Base-by-base conservation (phyloP, 2,888 invertebrate genomes). In the Ommatoiulus sabulosus region DNA sequence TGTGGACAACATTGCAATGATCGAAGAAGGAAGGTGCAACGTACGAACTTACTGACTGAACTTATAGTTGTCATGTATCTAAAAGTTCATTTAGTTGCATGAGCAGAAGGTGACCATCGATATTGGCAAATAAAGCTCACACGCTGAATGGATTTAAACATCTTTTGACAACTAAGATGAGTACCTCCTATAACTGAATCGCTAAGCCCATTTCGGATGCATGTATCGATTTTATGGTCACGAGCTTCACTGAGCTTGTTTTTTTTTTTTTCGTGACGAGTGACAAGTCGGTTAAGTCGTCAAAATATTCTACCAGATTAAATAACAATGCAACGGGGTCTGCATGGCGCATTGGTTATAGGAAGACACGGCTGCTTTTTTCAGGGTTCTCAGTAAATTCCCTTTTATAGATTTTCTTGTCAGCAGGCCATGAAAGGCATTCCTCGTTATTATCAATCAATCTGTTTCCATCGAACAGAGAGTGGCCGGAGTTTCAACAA, bases 211-310 rank as follows among this genome's bases (percentile, higher is more conserved):
- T 63, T 63, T 63, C 8, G 20, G 20, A n/a, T 63, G 20, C 63
- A 63, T 20, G 20, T 63, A 63, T 63, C 20, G 63, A 63, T 63
- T 63, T 63, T n/a, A 63, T 20, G 63, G 63, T 63, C 63, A 63
- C 17, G 63, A 63, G 63, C 63, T 63, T 63, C 1, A 63, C 20
- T 20, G 63, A 20, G 63, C 0, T 20, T 20, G 3, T 63, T 63
- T 12, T 35, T 20, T 20, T 63, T 63, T 12, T 35, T 35, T 20
- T 63, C n/a, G 20, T 63, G 63, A 63, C 63, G 63, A 63, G 63
- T 63, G 63, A 20, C 63, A 63, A n/a, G 17, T 63, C 63, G n/a
- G 20, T 63, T 63, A 63, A 63, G 63, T 63, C 63, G 63, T 20
- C 63, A 63, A 63, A 63, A 63, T 63, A 63, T 7, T 63, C 17